Conservation (phyloP, 2,797 vertebrate genomes). For the Poeciliopsis infans region DNA sequence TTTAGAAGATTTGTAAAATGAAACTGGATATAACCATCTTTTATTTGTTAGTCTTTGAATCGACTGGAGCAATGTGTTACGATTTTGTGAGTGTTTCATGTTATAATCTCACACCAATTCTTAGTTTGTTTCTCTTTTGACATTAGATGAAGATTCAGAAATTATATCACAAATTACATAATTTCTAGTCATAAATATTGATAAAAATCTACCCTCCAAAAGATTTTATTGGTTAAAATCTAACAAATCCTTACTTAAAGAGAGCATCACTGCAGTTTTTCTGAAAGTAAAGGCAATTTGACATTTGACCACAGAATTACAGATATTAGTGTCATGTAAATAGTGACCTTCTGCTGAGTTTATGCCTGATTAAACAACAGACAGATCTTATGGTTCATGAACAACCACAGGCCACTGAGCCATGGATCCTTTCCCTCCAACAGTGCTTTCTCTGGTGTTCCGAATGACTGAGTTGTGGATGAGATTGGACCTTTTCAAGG, state of each 20-base stretch:
- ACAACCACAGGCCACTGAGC: slow-evolving; percentile 28
- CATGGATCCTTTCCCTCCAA: slow-evolving; percentile 42
- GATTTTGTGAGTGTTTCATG: neutral
- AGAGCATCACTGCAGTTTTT: neutral
- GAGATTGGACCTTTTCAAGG: slow-evolving; percentile 78
- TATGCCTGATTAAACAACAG: slow-evolving; percentile 45
- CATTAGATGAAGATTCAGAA: neutral
- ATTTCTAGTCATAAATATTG: neutral
- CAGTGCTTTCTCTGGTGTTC: slow-evolving; percentile 67
- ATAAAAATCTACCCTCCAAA: neutral
- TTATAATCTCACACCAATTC: neutral
- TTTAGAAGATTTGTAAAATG: slow-evolving; percentile 10
- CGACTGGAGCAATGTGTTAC: neutral
- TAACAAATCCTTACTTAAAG: neutral
- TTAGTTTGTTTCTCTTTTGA: neutral
- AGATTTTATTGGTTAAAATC: neutral
- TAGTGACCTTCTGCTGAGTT: neutral
- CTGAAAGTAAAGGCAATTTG: neutral
- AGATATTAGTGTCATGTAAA: neutral
- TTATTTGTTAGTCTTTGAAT: neutral
- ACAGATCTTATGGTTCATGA: slow-evolving; percentile 53
- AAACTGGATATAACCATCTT: neutral
- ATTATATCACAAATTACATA: neutral
- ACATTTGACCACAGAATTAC: neutral
- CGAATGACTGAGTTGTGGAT: slow-evolving; percentile 69